These are phyloP conservation scores for Cacatua alba DNA, from an alignment of 2,113 vertebrate species.

Conservation along the genomic window DNA sequence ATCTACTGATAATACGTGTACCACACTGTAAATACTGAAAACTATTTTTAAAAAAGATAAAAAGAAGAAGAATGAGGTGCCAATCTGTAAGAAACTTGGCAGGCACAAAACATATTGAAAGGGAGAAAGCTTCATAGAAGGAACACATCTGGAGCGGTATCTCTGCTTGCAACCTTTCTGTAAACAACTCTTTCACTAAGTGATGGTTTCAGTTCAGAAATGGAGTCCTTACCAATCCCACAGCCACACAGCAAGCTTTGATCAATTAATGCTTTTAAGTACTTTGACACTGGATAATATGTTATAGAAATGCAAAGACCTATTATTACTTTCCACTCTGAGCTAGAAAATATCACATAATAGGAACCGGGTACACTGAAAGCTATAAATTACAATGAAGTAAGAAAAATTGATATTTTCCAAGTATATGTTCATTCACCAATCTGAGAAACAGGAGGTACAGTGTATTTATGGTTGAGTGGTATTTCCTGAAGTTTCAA, in stretches of 20 bases:
- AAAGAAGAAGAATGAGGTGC: neutral
- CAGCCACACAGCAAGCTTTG: neutral
- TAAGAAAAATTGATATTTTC: neutral
- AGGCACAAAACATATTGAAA: neutral
- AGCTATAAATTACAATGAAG: neutral
- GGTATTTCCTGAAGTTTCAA: neutral
- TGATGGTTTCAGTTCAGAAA: neutral
- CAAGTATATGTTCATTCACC: neutral
- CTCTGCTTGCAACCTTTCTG: neutral
- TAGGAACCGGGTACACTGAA: neutral
- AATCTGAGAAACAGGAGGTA: neutral
- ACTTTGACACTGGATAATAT: neutral
- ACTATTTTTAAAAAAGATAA: neutral
- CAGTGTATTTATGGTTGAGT: neutral
- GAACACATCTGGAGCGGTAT: constrained; percentile 27
- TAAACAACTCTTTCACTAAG: neutral
- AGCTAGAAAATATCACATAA: neutral
- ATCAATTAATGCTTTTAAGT: constrained; percentile 13
- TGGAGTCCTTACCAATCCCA: neutral
- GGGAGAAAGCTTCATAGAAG: neutral
- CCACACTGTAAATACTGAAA: neutral
- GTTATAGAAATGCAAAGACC: neutral
- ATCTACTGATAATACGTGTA: neutral
- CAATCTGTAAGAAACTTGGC: neutral
- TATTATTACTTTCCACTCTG: neutral